Conservation (phyloP, 2,888 invertebrate species). For the Brachylomia viminalis region DNA sequence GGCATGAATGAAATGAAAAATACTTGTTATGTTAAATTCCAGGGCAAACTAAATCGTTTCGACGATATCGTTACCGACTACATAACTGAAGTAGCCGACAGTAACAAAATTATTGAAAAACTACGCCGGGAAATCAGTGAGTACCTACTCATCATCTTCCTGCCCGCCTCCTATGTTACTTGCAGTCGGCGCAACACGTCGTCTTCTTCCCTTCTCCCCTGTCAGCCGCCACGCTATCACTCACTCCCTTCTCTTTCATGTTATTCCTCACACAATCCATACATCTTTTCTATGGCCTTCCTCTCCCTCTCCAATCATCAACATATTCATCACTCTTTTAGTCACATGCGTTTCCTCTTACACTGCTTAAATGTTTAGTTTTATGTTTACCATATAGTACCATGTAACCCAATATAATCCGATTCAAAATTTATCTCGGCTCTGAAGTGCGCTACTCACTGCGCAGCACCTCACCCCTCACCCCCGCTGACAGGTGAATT, state of each 20-base stretch:
- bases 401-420: too few relatives aligned
- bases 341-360: too few relatives aligned
- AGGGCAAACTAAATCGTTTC: conserved; percentile 79
- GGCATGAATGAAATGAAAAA: too few relatives aligned
- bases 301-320: too few relatives aligned
- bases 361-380: too few relatives aligned
- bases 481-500: too few relatives aligned
- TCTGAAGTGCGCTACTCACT: too few relatives aligned
- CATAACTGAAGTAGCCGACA: conserved; percentile 76
- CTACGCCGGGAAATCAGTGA: conserved; percentile 81
- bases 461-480: too few relatives aligned
- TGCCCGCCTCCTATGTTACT: neutral
- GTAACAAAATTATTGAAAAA: conserved; percentile 78
- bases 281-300: neutral
- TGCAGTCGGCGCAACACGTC: neutral
- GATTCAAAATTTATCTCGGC: too few relatives aligned
- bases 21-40: conserved; percentile 43
- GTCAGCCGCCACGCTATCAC: neutral
- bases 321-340: too few relatives aligned
- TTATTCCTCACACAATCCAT: neutral
- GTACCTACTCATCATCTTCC: conserved; percentile 17
- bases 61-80: conserved; percentile 80
- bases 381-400: too few relatives aligned
- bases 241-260: neutral
- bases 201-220: neutral